phyloP scores from a whole-genome alignment of 2,888 invertebrate genomes.

The Heliconius sara region DNA sequence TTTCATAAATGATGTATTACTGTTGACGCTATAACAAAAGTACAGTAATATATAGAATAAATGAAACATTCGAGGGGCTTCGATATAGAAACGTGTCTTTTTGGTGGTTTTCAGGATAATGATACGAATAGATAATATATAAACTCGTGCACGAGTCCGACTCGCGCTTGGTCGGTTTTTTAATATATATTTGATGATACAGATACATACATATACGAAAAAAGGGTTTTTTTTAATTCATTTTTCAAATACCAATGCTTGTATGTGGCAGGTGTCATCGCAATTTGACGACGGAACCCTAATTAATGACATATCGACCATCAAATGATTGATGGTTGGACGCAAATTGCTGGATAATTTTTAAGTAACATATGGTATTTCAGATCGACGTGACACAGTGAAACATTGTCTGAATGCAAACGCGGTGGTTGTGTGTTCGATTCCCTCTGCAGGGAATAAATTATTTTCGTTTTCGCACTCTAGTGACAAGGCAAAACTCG shows the following conservation, averaged over 20 bases:
- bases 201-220: not conserved
- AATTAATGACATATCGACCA: slow-evolving; percentile 18
- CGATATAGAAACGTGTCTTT: no score
- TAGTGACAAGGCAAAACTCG: no score
- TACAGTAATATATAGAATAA: no score
- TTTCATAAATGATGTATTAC: no score
- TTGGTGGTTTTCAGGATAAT: no score
- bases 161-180: no score
- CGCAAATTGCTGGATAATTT: not conserved
- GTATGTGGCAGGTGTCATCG: slow-evolving; percentile 15
- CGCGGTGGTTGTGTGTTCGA: not conserved
- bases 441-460: no score
- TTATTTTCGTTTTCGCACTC: no score
- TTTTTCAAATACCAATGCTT: not conserved
- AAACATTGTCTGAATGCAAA: not conserved
- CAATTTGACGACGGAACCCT: slow-evolving; percentile 8
- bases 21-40: no score
- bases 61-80: no score
- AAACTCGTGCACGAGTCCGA: no score
- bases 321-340: not conserved
- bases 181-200: not conserved
- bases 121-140: no score
- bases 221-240: not conserved
- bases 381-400: not conserved
- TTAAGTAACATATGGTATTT: slow-evolving; percentile 2